Base-by-base conservation (phyloP, 1,140 invertebrate genomes). In the Drosophila nebulosa region DNA sequence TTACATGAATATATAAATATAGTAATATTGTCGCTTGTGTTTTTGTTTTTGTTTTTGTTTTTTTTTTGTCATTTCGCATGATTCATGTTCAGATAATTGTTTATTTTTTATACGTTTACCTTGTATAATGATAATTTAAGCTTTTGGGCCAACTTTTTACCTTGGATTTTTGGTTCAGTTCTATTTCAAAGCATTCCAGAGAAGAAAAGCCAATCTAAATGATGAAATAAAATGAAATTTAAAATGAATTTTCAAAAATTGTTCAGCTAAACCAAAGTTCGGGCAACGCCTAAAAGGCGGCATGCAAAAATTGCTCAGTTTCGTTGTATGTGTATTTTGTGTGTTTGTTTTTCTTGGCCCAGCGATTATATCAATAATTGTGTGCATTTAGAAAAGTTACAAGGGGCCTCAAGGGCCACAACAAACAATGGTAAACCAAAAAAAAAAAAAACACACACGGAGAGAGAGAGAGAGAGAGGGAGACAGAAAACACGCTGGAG, bases 331-430 rank as follows among this genome's bases (percentile, higher is more conserved):
- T n/a, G n/a, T n/a, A n/a, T 68, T 62, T 9, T 53, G 30, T 60
- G 53, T 78, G 79, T 84, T 80, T 85, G 86, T 80, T 89, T 85
- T 81, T 21, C 26, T 39, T 52, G 30, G 62, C 10, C 10, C 63
- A 58, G 51, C 86, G 86, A 90, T 90, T 90, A 90, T 90, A 90
- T 90, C 86, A 90, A 90, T 90, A 90, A 90, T 90, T 90, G 86
- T 90, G 86, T 89, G 77, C 86, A 90, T 90, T 90, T 90, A 90
- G 86, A 90, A 86, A 90, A 85, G 74, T 85, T 85, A 78, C 78
- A 85, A 86, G 39, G 39, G 39, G 78, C 74, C 78, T 46, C 74
- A 63, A 69, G 79, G 69, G 72, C 68, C 64, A 46, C 79, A 71
- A 66, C 64, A 74, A 56, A 30, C 56, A 56, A 30, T 52, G 14